phyloP scores from a whole-genome alignment of 2,888 invertebrate species.

The Diaphora mendica region DNA sequence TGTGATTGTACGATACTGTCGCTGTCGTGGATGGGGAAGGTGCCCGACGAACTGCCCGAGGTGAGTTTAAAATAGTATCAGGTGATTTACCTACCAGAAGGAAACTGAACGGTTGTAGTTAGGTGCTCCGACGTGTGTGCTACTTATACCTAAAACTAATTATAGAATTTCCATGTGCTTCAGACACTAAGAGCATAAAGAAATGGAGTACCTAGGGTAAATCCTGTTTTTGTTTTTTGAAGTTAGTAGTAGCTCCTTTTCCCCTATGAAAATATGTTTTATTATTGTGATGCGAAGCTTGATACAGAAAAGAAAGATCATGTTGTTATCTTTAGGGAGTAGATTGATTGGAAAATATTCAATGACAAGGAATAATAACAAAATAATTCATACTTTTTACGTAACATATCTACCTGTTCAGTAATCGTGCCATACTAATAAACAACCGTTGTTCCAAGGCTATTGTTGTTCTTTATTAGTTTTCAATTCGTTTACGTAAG shows the following conservation, averaged over 20 bases:
- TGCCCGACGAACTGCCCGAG: constrained; percentile 97
- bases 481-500: constrained; percentile 42
- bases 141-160: constrained; percentile 26
- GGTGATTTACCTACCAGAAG: constrained; percentile 21
- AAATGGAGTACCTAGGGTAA: background rate
- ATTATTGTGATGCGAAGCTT: background rate
- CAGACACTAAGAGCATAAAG: constrained; percentile 7
- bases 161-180: constrained; percentile 19
- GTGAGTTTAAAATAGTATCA: constrained; percentile 82
- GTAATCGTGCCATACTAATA: constrained; percentile 2
- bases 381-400: background rate
- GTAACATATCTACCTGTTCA: background rate
- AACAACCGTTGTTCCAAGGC: background rate
- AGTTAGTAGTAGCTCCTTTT: background rate
- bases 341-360: background rate
- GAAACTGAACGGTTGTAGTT: constrained; percentile 23
- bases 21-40: constrained; percentile 99
- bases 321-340: background rate
- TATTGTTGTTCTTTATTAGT: constrained; percentile 51
- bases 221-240: background rate
- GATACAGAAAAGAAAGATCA: background rate
- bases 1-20: constrained; percentile 98
- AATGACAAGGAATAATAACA: background rate
- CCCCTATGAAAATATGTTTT: background rate
- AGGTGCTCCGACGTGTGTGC: constrained; percentile 22